A percentile compares a stretch with the other conserved stretches of the same genome.
Evolutionary conservation across 2,797 vertebrate species (phyloP).

Genomic region (Moxostoma hubbsi): DNA sequence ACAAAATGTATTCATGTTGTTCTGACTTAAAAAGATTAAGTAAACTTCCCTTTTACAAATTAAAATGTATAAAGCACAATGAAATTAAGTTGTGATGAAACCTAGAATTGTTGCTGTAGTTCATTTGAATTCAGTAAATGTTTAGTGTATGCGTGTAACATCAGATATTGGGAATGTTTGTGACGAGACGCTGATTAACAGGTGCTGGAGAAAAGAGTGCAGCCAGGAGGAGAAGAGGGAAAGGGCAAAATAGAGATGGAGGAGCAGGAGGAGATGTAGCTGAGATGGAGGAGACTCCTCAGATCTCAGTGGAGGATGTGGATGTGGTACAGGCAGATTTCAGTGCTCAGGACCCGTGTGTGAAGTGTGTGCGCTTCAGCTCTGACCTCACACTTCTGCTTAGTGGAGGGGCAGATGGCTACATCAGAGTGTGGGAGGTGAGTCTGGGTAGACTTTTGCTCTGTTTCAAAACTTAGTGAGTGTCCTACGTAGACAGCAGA

Average conservation of each 20-base stretch:
- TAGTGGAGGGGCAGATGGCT: conserved; percentile 89
- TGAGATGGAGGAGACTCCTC: conserved; percentile 65
- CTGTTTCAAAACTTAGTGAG: no score
- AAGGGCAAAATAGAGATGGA: conserved; percentile 54
- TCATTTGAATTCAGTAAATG: no score
- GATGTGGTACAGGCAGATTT: conserved; percentile 85
- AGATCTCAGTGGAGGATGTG: conserved; percentile 79
- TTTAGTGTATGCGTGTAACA: no score
- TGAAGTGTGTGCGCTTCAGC: conserved; percentile 91
- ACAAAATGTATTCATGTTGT: no score
- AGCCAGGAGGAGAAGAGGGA: conserved; percentile 69
- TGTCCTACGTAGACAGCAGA: no score
- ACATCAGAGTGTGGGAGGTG: conserved; percentile 92
- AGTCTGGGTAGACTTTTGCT: conserved; percentile 19
- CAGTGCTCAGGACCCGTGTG: conserved; percentile 84
- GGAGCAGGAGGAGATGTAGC: conserved; percentile 54
- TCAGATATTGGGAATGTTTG: not conserved
- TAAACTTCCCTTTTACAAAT: no score
- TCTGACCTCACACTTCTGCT: conserved; percentile 82
- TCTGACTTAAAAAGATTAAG: no score
- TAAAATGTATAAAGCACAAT: no score
- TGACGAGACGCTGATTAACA: conserved; percentile 23
- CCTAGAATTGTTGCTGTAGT: no score
- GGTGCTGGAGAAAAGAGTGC: conserved; percentile 65
- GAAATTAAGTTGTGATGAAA: no score